These are phyloP conservation scores for Temnothorax rugatulus DNA, from an alignment of 2,888 invertebrate species.

Conservation along the genomic window DNA sequence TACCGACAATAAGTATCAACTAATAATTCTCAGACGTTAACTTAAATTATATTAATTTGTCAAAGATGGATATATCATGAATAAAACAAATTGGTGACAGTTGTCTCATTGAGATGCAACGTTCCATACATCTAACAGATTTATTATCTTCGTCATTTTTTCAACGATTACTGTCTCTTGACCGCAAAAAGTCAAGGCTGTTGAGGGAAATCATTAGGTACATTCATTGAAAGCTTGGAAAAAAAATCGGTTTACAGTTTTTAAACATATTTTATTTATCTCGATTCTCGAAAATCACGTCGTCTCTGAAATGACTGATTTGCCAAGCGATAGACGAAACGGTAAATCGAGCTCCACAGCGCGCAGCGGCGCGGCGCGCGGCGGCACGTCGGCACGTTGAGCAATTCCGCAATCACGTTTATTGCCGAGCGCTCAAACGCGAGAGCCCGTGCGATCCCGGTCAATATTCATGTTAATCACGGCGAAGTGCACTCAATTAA, in stretches of 20 bases:
- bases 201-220: neutral
- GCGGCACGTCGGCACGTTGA: conserved; percentile 66
- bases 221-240: neutral
- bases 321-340: conserved; percentile 8
- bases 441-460: conserved; percentile 67
- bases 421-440: conserved; percentile 71
- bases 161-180: neutral
- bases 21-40: neutral
- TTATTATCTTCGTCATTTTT: neutral
- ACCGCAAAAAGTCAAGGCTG: neutral
- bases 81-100: neutral
- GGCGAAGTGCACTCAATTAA: conserved; percentile 74
- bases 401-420: conserved; percentile 80
- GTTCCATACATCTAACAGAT: neutral
- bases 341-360: conserved; percentile 38
- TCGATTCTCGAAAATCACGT: conserved; percentile 7
- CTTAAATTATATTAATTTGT: neutral
- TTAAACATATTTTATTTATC: neutral
- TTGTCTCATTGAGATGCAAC: neutral
- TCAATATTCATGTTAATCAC: conserved; percentile 76
- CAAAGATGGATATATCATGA: neutral
- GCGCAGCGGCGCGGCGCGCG: neutral
- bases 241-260: neutral
- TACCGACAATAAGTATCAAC: neutral
- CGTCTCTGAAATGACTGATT: neutral